Evolutionary conservation across 2,113 vertebrate genomes (phyloP).

Genomic region (Myanophis thanlyinensis): DNA sequence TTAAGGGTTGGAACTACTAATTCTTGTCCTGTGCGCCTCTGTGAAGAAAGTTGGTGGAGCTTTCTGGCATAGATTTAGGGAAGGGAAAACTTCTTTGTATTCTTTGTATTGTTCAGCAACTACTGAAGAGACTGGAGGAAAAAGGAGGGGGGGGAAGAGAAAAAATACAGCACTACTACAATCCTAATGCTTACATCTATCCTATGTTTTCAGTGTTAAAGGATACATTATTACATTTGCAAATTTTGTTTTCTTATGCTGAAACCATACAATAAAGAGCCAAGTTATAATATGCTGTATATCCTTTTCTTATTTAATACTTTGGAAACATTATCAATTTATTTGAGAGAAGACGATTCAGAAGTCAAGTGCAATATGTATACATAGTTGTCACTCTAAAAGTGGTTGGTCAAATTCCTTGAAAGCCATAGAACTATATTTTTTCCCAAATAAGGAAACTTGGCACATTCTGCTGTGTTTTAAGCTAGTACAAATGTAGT

Average conservation of each 20-base stretch:
- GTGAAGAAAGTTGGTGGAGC: not conserved
- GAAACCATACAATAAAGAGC: not conserved
- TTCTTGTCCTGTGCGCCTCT: not conserved
- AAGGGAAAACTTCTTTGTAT: not conserved
- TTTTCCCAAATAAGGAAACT: conserved; percentile 77
- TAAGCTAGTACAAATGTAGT: conserved; percentile 72
- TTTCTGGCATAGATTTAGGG: not conserved
- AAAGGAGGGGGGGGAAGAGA: no score
- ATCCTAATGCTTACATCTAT: not conserved
- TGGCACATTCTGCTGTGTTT: conserved; percentile 73
- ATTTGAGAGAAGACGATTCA: not conserved
- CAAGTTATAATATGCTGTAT: not conserved
- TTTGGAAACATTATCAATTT: not conserved
- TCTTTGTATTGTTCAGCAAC: not conserved
- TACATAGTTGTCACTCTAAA: conserved; percentile 68
- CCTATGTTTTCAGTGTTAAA: conserved; percentile 18
- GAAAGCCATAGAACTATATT: conserved; percentile 70
- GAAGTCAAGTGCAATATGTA: conserved; percentile 37
- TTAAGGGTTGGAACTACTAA: not conserved
- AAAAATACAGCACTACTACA: not conserved
- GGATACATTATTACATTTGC: not conserved
- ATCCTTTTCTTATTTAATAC: conserved; percentile 21
- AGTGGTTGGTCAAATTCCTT: conserved; percentile 75
- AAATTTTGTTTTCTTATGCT: not conserved
- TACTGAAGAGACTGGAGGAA: not conserved